A percentile compares a stretch with the other conserved stretches of the same genome.
Evolutionary conservation across 2,113 vertebrate species (phyloP).

Genomic region (Grammomys dolichurus): DNA sequence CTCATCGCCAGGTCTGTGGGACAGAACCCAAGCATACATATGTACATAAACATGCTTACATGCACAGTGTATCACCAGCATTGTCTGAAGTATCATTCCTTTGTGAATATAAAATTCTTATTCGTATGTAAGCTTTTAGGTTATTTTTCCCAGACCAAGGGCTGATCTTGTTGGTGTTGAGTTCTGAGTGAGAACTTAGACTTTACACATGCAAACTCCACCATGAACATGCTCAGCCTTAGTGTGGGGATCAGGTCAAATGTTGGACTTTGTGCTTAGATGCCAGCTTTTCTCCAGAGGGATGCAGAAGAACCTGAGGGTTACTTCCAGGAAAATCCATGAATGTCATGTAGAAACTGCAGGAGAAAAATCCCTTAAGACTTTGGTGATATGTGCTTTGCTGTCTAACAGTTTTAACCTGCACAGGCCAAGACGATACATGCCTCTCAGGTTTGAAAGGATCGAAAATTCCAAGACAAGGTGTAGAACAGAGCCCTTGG

Average conservation of each 20-base stretch:
- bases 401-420: conserved; percentile 54
- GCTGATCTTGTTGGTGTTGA: not conserved
- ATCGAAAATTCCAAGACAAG: conserved; percentile 26
- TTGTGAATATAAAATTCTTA: not conserved
- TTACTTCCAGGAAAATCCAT: conserved; percentile 67
- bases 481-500: not conserved
- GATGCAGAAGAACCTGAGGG: not conserved
- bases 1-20: not conserved
- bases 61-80: not conserved
- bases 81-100: not conserved
- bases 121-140: not conserved
- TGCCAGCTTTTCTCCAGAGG: not conserved
- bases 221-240: not conserved
- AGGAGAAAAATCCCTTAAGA: conserved; percentile 58
- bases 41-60: not conserved
- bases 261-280: not conserved
- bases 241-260: not conserved
- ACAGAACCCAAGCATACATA: not conserved
- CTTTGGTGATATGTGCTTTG: conserved; percentile 47
- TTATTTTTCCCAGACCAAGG: conserved; percentile 27
- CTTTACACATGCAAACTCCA: not conserved
- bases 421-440: conserved; percentile 62
- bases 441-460: conserved; percentile 9
- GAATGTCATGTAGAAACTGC: not conserved
- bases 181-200: not conserved